phyloP scores from a whole-genome alignment of 2,797 vertebrate species.

The Nothura maculosa region DNA sequence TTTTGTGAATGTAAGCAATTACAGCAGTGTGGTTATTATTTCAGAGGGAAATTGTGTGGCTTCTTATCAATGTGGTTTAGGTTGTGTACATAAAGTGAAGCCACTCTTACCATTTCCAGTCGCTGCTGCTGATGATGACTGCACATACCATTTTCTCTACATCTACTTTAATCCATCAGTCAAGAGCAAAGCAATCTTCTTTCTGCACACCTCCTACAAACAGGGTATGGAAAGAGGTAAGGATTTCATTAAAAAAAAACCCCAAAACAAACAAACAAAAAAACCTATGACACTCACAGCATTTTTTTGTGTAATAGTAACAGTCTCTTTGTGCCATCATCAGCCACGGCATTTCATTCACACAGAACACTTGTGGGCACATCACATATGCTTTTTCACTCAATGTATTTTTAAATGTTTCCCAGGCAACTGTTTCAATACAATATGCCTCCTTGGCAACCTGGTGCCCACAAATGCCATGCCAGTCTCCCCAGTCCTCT shows the following conservation, averaged over 20 bases:
- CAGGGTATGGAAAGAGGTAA: neutral
- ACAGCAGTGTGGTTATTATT: neutral
- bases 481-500: conserved; percentile 52
- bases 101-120: conserved; percentile 8
- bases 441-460: conserved; percentile 75
- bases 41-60: conserved; percentile 4
- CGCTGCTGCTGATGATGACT: neutral
- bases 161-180: neutral
- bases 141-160: neutral
- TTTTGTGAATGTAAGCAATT: neutral
- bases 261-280: too few species aligned
- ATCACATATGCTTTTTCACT: conserved; percentile 60
- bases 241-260: neutral
- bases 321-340: conserved; percentile 68
- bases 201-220: neutral
- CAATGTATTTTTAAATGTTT: conserved; percentile 67
- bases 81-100: conserved; percentile 31
- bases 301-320: conserved; percentile 67
- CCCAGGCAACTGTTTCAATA: conserved; percentile 76
- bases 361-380: conserved; percentile 62
- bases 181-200: neutral
- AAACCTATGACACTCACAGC: conserved; percentile 11
- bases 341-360: conserved; percentile 60
- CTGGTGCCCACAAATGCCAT: conserved; percentile 55
- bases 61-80: conserved; percentile 21